These are phyloP conservation scores for Babylonia areolata DNA, from an alignment of 1,140 invertebrate genomes.

Conservation along the genomic window DNA sequence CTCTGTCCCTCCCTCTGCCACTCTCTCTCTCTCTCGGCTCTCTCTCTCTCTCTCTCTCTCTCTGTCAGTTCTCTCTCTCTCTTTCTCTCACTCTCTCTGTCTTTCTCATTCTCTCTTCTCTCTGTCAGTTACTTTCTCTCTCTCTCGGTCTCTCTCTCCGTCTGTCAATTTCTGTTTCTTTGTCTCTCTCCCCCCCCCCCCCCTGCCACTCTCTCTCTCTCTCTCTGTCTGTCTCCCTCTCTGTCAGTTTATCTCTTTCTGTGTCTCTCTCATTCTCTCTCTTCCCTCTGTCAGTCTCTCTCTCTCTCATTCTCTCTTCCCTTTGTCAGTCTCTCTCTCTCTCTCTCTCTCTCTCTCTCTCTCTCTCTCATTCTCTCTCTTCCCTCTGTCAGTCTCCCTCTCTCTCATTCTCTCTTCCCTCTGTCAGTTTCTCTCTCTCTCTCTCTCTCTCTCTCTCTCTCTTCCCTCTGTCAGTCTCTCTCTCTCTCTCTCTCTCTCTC, in stretches of 20 bases:
- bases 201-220: background rate
- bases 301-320: background rate
- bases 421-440: background rate
- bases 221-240: background rate
- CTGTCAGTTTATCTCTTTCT: background rate
- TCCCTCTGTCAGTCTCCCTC: background rate
- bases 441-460: background rate
- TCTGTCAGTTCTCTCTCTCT: background rate
- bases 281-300: background rate
- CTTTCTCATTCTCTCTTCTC: background rate
- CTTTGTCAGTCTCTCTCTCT: background rate
- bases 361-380: background rate
- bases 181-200: no score
- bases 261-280: background rate
- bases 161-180: background rate
- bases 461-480: background rate
- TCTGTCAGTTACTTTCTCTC: background rate
- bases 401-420: background rate
- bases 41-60: background rate
- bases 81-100: background rate
- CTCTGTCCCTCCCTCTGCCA: no score
- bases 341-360: background rate
- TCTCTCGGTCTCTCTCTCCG: background rate
- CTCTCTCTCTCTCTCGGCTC: background rate
- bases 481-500: slow-evolving; percentile 2